Evolutionary conservation across 1,140 invertebrate genomes (phyloP).

Genomic region (Globodera rostochiensis): DNA sequence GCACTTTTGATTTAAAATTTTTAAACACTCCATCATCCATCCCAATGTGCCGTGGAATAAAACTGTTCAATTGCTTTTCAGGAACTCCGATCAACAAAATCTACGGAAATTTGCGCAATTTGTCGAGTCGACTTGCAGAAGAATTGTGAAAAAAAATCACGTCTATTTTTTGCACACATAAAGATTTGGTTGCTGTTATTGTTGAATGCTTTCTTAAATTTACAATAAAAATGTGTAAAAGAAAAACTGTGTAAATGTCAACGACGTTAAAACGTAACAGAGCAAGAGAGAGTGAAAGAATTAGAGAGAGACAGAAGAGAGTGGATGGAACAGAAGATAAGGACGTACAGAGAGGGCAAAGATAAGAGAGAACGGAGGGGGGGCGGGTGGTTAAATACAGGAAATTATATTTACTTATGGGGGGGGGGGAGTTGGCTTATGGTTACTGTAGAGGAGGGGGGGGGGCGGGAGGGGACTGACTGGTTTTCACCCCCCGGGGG

Average conservation of each 20-base stretch:
- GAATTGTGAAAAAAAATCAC: conserved; percentile 72
- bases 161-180: neutral
- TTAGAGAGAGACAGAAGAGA: no score
- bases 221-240: neutral
- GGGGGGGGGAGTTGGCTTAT: no score
- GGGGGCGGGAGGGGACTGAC: no score
- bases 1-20: no score
- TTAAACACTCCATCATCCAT: neutral
- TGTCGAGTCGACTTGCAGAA: conserved; percentile 79
- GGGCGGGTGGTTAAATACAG: no score
- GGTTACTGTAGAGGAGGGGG: neutral
- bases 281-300: neutral
- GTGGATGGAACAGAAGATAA: no score
- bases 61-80: conserved; percentile 54
- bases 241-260: neutral
- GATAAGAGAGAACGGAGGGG: no score
- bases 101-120: conserved; percentile 85
- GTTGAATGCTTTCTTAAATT: neutral
- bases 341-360: no score
- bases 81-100: conserved; percentile 88
- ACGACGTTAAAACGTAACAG: neutral
- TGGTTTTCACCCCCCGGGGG: no score
- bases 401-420: no score
- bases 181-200: neutral
- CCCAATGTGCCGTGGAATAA: no score